These are phyloP conservation scores for Lophura nycthemera DNA, from an alignment of 2,113 vertebrate genomes.

Conservation along the genomic window DNA sequence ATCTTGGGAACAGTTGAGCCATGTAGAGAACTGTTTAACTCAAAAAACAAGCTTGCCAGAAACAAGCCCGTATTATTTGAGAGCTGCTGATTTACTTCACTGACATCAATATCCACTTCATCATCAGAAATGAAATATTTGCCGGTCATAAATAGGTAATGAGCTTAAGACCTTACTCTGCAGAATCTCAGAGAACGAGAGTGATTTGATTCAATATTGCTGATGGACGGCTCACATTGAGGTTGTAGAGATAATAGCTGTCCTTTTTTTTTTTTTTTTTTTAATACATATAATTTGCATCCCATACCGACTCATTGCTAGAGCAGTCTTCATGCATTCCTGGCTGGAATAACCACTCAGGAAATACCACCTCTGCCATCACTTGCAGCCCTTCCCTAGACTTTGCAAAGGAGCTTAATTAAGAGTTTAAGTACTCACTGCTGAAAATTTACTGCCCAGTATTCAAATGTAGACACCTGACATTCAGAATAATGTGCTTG, in stretches of 20 bases:
- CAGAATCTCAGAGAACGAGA: background rate
- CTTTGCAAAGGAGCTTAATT: background rate
- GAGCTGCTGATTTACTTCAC: background rate
- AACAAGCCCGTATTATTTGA: background rate
- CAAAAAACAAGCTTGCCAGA: background rate
- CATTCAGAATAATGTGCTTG: background rate
- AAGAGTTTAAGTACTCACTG: background rate
- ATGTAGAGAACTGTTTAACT: fast-evolving
- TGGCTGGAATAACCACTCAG: background rate
- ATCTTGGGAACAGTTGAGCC: background rate
- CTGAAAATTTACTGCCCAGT: background rate
- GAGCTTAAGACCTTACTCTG: background rate
- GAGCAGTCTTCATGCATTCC: background rate
- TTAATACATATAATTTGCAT: background rate
- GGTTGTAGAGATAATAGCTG: slow-evolving; percentile 8
- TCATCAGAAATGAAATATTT: background rate
- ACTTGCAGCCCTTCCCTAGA: background rate
- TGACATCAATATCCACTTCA: background rate
- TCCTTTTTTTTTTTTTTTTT: background rate
- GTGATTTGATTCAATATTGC: slow-evolving; percentile 24
- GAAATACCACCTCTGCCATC: background rate
- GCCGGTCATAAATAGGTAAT: background rate
- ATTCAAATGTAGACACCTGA: background rate
- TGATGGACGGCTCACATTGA: background rate
- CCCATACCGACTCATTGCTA: background rate